Conservation (phyloP, 2,888 invertebrate genomes). For the Deilephila elpenor region DNA sequence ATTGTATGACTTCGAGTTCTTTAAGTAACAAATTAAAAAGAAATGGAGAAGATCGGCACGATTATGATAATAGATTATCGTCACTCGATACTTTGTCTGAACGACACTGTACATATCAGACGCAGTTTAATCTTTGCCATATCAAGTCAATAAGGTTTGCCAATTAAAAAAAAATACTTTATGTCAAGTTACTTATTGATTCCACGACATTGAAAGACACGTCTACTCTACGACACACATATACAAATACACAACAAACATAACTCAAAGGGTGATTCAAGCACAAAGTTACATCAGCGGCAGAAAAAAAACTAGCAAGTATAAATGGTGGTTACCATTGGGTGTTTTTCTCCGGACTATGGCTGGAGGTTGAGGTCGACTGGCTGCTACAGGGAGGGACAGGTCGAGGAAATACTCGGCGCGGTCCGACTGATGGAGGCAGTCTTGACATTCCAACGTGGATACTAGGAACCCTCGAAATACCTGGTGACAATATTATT, state of each 20-base stretch:
- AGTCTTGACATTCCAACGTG: constrained; percentile 94
- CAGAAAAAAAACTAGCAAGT: neutral
- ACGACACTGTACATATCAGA: no score
- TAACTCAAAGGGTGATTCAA: neutral
- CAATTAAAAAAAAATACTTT: no score
- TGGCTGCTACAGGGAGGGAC: constrained; percentile 93
- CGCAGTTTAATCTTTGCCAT: no score
- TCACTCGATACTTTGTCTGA: no score
- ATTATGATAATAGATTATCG: no score
- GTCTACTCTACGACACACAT: neutral
- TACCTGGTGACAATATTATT: constrained; percentile 75
- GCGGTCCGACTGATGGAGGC: constrained; percentile 93
- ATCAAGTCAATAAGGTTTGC: no score
- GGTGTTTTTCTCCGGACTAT: constrained; percentile 82
- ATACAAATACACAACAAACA: constrained; percentile 3
- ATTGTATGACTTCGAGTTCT: no score
- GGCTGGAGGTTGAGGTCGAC: constrained; percentile 89
- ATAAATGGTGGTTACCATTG: constrained; percentile 60
- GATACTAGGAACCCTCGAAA: constrained; percentile 97
- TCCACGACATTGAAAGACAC: no score
- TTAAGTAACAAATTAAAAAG: no score
- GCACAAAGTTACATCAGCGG: neutral
- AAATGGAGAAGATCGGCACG: no score
- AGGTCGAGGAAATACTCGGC: constrained; percentile 97
- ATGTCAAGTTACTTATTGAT: no score